Evolutionary conservation across 2,888 invertebrate genomes (phyloP).

Genomic region (Xanthostigma xanthostigma): DNA sequence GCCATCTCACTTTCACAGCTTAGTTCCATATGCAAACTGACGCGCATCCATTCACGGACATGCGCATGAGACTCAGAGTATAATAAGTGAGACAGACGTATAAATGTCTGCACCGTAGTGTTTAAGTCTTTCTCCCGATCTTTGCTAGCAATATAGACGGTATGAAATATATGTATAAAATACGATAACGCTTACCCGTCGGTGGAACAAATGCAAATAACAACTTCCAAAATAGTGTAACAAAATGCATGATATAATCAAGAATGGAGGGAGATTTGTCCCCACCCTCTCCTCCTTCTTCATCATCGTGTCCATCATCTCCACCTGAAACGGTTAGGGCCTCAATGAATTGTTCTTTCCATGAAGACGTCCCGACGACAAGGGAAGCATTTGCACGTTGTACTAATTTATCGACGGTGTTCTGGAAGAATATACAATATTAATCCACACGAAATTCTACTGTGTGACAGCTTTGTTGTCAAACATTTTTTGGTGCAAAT

Average conservation of each 20-base stretch:
- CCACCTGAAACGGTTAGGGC: constrained; percentile 90
- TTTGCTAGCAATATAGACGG: too few relatives aligned
- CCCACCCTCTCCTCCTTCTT: constrained; percentile 34
- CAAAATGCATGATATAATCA: constrained; percentile 91
- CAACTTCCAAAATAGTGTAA: constrained; percentile 97
- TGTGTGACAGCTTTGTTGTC: too few relatives aligned
- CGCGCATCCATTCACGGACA: too few relatives aligned
- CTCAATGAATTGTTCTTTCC: constrained; percentile 97
- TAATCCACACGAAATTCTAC: too few relatives aligned
- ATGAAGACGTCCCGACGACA: constrained; percentile 89
- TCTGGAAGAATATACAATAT: constrained; percentile 39
- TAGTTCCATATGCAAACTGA: too few relatives aligned
- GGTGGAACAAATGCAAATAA: constrained; percentile 96
- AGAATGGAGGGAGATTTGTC: constrained; percentile 63
- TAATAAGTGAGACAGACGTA: too few relatives aligned
- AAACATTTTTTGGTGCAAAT: background rate
- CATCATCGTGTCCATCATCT: constrained; percentile 34
- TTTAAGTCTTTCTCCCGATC: too few relatives aligned
- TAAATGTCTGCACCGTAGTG: too few relatives aligned
- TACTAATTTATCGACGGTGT: constrained; percentile 94
- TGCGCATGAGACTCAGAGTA: too few relatives aligned
- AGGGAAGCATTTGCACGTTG: constrained; percentile 93
- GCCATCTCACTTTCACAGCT: too few relatives aligned
- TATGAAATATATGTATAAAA: background rate
- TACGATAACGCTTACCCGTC: constrained; percentile 53